Evolutionary conservation across 2,113 vertebrate species (phyloP), one percentile per base, ranked within the genome.

Genomic region (Epinephelus lanceolatus): DNA sequence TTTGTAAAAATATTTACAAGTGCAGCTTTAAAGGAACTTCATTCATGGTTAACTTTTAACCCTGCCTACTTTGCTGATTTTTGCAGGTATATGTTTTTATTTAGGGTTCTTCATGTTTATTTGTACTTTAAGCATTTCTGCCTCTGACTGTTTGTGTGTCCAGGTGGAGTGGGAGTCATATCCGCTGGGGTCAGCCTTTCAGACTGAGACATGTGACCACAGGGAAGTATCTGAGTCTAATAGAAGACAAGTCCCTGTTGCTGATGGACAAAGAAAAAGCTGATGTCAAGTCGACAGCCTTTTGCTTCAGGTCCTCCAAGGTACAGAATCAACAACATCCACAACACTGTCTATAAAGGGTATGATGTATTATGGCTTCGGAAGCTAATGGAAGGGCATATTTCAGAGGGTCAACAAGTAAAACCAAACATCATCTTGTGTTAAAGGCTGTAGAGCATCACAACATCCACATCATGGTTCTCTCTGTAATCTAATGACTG

Each of bases 141-240:
- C 15, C 49, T 51, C 15, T 79, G n/a, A 18, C 19, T 63, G 10
- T 71, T 55, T 88, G 56, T 84, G 52, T 86, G 69, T 89, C 23
- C 93, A 99, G 98, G 87, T 99, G 98, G 98, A 99, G 98, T 77
- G 98, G 98, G 56, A 99, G 98, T 92, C 98, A 99, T 69, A 98
- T 97, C 71, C 95, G 97, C 69, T 99, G 98, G 98, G 98, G 97
- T 71, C 98, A 99, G 88, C 96, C 96, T 0, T 99, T 99, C 91
- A 94, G 98, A 89, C 93, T 99, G 37, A 96, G 98, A 71, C 98
- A 99, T 5, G 97, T 99, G 93, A 99, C 98, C 45, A 99, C 98
- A 7, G 98, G 98, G 65, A 98, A 98, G 78, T 99, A 99, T 89
- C 94, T 99, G 72, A 99, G 97, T 92, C 95, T 99, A 53, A 92